These are phyloP conservation scores for Sesia apiformis DNA, from an alignment of 2,888 invertebrate species.

Conservation along the genomic window DNA sequence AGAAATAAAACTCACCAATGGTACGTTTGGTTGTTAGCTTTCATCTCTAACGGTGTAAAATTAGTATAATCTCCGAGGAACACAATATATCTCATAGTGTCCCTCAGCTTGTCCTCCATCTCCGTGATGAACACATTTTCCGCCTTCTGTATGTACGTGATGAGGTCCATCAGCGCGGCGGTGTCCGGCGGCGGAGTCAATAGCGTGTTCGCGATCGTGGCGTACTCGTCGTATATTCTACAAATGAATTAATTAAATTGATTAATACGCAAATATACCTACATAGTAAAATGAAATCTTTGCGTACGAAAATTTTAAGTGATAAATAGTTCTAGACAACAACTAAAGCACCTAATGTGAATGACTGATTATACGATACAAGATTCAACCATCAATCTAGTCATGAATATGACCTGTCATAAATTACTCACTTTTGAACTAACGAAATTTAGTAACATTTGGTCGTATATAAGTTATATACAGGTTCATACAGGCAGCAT, in stretches of 20 bases:
- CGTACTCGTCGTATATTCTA: slow-evolving; percentile 90
- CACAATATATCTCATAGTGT: slow-evolving; percentile 81
- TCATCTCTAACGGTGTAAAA: slow-evolving; percentile 88
- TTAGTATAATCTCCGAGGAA: slow-evolving; percentile 89
- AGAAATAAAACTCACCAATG: slow-evolving; percentile 76
- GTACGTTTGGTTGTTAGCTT: slow-evolving; percentile 90
- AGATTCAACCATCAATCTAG: no score
- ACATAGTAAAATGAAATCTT: no score
- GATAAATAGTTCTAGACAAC: no score
- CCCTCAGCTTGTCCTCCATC: slow-evolving; percentile 84
- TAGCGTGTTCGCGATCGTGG: slow-evolving; percentile 84
- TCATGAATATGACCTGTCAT: no score
- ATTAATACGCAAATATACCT: neutral
- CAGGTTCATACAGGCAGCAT: no score
- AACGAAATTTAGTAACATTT: no score
- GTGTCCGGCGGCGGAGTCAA: slow-evolving; percentile 88
- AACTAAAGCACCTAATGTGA: no score
- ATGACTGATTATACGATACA: no score
- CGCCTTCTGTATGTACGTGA: slow-evolving; percentile 82
- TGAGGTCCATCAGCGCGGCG: slow-evolving; percentile 87
- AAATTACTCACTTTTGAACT: no score
- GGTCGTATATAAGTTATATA: no score
- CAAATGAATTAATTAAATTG: slow-evolving; percentile 8
- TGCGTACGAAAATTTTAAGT: no score
- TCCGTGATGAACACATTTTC: slow-evolving; percentile 80